phyloP scores from a whole-genome alignment of 2,888 invertebrate species.

The Caenorhabditis zanzibari region DNA sequence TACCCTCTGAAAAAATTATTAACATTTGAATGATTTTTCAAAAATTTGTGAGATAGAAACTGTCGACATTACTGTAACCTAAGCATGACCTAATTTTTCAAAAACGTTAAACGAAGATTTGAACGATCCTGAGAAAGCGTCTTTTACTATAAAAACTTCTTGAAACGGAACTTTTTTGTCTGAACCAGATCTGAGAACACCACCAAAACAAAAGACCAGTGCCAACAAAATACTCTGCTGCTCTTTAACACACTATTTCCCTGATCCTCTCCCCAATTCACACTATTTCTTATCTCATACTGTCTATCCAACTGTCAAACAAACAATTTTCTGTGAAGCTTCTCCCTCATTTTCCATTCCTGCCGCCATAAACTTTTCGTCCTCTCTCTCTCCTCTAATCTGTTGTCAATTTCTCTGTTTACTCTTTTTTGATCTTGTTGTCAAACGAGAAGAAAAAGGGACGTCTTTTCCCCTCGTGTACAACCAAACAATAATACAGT shows the following conservation, averaged over 20 bases:
- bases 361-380: slow-evolving; percentile 22
- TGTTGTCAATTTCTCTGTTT: slow-evolving; percentile 52
- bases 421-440: slow-evolving; percentile 43
- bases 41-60: too few relatives aligned
- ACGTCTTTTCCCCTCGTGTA: slow-evolving; percentile 22
- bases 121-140: too few relatives aligned
- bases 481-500: slow-evolving; percentile 49
- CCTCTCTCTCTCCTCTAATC: slow-evolving; percentile 27
- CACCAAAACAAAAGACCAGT: slow-evolving; percentile 45
- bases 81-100: too few relatives aligned
- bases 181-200: slow-evolving; percentile 2
- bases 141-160: neutral
- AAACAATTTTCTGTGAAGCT: slow-evolving; percentile 56
- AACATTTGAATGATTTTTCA: too few relatives aligned
- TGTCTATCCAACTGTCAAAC: slow-evolving; percentile 25
- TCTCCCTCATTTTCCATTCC: slow-evolving; percentile 2
- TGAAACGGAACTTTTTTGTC: neutral
- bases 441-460: slow-evolving; percentile 16
- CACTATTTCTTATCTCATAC: slow-evolving; percentile 21
- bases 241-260: slow-evolving; percentile 12
- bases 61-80: too few relatives aligned
- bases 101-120: too few relatives aligned
- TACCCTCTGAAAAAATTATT: too few relatives aligned
- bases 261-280: neutral
- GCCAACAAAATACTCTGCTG: slow-evolving; percentile 23